phyloP scores from a whole-genome alignment of 1,140 invertebrate genomes.

The Eumeta japonica region DNA sequence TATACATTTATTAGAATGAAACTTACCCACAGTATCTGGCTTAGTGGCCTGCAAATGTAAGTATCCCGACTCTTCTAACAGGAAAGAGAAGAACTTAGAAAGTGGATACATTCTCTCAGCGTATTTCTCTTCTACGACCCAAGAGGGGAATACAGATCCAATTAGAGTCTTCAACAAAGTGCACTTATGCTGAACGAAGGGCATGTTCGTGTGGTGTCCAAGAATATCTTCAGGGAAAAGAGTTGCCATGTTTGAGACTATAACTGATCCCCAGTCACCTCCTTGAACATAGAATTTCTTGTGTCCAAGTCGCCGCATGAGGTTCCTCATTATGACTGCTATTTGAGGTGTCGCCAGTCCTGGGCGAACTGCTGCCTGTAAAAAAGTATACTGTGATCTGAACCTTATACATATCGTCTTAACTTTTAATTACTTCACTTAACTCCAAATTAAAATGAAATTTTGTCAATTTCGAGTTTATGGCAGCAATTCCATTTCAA shows the following conservation, averaged over 20 bases:
- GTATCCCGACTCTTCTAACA: constrained; percentile 76
- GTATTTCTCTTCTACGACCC: constrained; percentile 45
- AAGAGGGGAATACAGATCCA: constrained; percentile 28
- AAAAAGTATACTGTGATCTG: too few relatives aligned
- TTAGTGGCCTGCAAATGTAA: constrained; percentile 85
- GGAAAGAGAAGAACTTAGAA: constrained; percentile 27
- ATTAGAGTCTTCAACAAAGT: constrained; percentile 17
- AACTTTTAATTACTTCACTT: too few relatives aligned
- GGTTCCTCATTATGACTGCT: constrained; percentile 73
- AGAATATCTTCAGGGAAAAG: constrained; percentile 70
- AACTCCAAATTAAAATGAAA: too few relatives aligned
- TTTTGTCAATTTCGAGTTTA: too few relatives aligned
- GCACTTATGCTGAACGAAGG: constrained; percentile 6
- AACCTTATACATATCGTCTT: too few relatives aligned
- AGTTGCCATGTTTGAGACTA: too few relatives aligned
- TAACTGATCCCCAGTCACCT: too few relatives aligned
- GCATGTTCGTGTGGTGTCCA: constrained; percentile 35
- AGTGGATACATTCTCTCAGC: constrained; percentile 64
- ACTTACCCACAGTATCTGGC: too few relatives aligned
- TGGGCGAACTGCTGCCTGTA: constrained; percentile 58
- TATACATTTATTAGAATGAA: too few relatives aligned
- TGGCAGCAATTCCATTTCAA: too few relatives aligned
- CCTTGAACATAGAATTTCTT: constrained; percentile 75
- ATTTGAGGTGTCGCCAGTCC: constrained; percentile 67
- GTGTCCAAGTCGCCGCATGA: constrained; percentile 80